Evolutionary conservation across 1,140 invertebrate species (phyloP).

Genomic region (Manduca sexta): DNA sequence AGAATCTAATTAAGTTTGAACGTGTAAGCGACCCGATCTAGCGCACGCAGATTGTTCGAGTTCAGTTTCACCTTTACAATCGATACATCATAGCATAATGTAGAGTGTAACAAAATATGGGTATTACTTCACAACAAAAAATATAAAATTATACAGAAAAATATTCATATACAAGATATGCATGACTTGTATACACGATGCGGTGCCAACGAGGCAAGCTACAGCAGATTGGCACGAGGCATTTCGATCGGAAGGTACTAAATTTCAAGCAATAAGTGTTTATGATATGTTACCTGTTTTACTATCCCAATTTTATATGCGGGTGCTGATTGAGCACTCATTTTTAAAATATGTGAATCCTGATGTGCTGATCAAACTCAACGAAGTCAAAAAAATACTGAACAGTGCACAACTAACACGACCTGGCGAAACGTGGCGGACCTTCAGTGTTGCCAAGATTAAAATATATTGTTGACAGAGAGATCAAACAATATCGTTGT

Average conservation of each 20-base stretch:
- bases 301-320: constrained; percentile 61
- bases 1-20: too few species aligned
- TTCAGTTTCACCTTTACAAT: too few species aligned
- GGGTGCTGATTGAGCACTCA: constrained; percentile 54
- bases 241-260: constrained; percentile 6
- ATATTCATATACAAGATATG: not conserved
- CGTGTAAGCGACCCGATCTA: too few species aligned
- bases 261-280: constrained; percentile 22
- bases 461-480: constrained; percentile 14
- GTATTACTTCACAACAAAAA: not conserved
- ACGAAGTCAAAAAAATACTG: constrained; percentile 44
- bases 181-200: constrained; percentile 21
- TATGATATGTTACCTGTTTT: constrained; percentile 58
- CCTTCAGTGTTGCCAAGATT: constrained; percentile 44
- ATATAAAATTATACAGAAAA: not conserved
- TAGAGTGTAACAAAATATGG: not conserved
- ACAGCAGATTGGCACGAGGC: constrained; percentile 51
- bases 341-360: constrained; percentile 38
- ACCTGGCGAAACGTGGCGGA: constrained; percentile 65
- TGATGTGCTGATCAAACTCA: constrained; percentile 29
- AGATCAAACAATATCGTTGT: not conserved
- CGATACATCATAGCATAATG: not conserved
- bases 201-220: constrained; percentile 64
- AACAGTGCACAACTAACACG: constrained; percentile 44
- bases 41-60: too few species aligned